phyloP scores from a whole-genome alignment of 1,140 invertebrate species.

The Tetramorium alpestre region DNA sequence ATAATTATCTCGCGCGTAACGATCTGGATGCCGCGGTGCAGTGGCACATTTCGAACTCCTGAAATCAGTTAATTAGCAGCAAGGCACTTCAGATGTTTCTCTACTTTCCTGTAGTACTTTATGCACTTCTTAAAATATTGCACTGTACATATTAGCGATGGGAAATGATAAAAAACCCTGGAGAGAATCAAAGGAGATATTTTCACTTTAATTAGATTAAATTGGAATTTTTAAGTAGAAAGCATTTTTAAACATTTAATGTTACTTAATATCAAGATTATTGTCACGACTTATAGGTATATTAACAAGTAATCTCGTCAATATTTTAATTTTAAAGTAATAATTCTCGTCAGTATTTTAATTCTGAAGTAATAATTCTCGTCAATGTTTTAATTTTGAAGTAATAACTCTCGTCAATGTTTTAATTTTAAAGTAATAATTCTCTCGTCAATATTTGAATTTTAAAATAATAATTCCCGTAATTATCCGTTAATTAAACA shows the following conservation, averaged over 20 bases:
- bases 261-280: background rate
- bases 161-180: background rate
- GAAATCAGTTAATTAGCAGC: slow-evolving; percentile 25
- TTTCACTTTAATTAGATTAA: background rate
- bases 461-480: background rate
- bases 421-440: slow-evolving; percentile 11
- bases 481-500: background rate
- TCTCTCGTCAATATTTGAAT: background rate
- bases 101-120: background rate
- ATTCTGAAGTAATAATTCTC: background rate
- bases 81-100: background rate
- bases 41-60: slow-evolving; percentile 1
- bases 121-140: background rate
- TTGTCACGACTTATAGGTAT: background rate
- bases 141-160: background rate
- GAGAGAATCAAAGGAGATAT: background rate
- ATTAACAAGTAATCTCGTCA: background rate
- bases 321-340: slow-evolving; percentile 3
- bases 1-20: slow-evolving; percentile 48
- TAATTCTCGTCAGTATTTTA: background rate
- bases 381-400: background rate
- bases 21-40: background rate
- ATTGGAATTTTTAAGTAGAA: background rate
- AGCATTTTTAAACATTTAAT: background rate
- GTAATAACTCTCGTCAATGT: background rate